These are phyloP conservation scores for Atta colombica DNA, from an alignment of 1,140 invertebrate genomes.

Conservation along the genomic window DNA sequence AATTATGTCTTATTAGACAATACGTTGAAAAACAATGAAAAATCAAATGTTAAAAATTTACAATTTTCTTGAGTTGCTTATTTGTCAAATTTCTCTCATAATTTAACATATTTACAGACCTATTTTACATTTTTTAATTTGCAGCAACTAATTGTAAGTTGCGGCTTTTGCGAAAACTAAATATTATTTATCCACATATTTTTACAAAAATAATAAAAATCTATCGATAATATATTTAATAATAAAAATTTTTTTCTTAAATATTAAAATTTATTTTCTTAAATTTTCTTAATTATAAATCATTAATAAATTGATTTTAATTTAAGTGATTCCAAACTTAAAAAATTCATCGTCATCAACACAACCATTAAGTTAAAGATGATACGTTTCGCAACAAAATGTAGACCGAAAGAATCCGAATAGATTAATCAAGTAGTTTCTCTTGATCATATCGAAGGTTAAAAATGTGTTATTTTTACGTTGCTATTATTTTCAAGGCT, in stretches of 20 bases:
- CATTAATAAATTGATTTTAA: not conserved
- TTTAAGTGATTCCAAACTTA: not conserved
- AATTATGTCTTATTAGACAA: not conserved
- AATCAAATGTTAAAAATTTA: not conserved
- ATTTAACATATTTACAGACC: not conserved
- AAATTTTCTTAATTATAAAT: not conserved
- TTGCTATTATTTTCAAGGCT: conserved; percentile 21
- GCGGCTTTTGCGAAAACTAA: not conserved
- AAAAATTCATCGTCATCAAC: not conserved
- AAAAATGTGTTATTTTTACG: conserved; percentile 36
- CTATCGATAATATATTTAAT: not conserved
- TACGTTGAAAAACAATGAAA: not conserved
- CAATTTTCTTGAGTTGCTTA: not conserved
- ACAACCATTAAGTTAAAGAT: not conserved
- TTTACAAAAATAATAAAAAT: conserved; percentile 11
- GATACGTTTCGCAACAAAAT: conserved; percentile 51
- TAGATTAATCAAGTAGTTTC: conserved; percentile 53
- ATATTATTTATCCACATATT: not conserved
- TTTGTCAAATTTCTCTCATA: not conserved
- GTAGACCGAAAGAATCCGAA: conserved; percentile 43
- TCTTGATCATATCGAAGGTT: conserved; percentile 54
- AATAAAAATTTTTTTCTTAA: not conserved
- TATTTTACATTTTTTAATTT: not conserved
- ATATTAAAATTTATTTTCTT: conserved; percentile 1
- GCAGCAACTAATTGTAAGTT: not conserved